Conservation (phyloP, 2,113 vertebrate species). For the Nerophis ophidion region DNA sequence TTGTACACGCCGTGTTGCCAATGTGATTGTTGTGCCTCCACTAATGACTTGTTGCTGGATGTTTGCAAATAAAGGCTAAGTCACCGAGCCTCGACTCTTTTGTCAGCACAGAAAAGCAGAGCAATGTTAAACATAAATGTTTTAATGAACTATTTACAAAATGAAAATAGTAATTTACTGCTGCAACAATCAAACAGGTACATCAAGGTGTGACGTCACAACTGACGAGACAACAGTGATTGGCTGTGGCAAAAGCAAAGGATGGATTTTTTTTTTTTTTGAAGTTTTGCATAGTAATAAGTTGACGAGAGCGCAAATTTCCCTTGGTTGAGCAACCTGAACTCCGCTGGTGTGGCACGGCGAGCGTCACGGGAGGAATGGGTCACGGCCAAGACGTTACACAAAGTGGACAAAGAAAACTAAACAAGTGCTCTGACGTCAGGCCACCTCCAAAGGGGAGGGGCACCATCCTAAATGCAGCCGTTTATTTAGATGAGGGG, state of each 20-base stretch:
- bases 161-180: conserved; percentile 59
- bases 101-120: conserved; percentile 46
- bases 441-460: conserved; percentile 42
- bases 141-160: conserved; percentile 84
- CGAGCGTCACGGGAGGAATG: conserved; percentile 50
- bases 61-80: conserved; percentile 97
- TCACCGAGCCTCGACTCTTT: conserved; percentile 6
- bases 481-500: conserved; percentile 50
- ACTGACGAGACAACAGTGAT: conserved; percentile 63
- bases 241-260: conserved; percentile 63
- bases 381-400: conserved; percentile 40
- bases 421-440: conserved; percentile 66
- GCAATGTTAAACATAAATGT: conserved; percentile 72
- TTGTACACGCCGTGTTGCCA: conserved; percentile 80
- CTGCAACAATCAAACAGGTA: conserved; percentile 73
- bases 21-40: conserved; percentile 91
- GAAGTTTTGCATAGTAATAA: conserved; percentile 72
- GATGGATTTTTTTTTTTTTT: conserved; percentile 49
- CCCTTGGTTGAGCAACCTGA: conserved; percentile 1
- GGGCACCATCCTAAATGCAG: conserved; percentile 58
- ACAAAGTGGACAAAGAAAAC: conserved; percentile 51
- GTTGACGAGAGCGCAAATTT: conserved; percentile 36
- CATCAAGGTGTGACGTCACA: conserved; percentile 69
- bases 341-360: not conserved
- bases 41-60: conserved; percentile 94